Evolutionary conservation across 2,888 invertebrate genomes (phyloP).

Genomic region (Drosophila fulvimacula): DNA sequence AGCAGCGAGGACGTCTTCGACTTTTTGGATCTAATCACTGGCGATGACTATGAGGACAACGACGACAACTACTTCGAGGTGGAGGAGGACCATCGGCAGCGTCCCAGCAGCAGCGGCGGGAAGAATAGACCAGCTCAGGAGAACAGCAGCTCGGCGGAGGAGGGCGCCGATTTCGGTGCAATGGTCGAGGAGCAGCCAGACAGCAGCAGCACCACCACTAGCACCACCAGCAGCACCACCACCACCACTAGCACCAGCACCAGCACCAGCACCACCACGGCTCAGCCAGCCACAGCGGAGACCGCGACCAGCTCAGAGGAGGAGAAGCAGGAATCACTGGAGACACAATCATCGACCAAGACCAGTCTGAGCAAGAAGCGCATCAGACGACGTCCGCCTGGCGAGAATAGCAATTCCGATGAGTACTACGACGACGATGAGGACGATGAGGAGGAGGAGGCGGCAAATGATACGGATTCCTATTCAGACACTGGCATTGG

Average conservation of each 20-base stretch:
- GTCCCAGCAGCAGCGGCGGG: constrained; percentile 18
- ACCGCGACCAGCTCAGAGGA: constrained; percentile 1
- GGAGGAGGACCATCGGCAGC: constrained; percentile 13
- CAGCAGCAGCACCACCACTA: constrained; percentile 14
- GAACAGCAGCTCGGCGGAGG: constrained; percentile 73
- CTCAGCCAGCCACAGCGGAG: background rate
- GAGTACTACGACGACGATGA: constrained; percentile 61
- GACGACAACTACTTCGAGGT: constrained; percentile 57
- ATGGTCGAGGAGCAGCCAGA: constrained; percentile 53
- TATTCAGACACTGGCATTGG: constrained; percentile 56
- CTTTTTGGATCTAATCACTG: constrained; percentile 56
- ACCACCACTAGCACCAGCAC: constrained; percentile 4
- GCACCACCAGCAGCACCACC: background rate
- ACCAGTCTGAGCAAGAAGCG: constrained; percentile 66
- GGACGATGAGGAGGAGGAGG: constrained; percentile 52
- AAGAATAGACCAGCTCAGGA: constrained; percentile 37
- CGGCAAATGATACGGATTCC: constrained; percentile 45
- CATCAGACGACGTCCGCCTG: constrained; percentile 65
- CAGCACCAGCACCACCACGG: constrained; percentile 4
- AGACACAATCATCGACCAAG: constrained; percentile 38
- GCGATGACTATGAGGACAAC: constrained; percentile 54
- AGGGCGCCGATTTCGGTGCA: constrained; percentile 72
- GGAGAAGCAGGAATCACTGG: background rate
- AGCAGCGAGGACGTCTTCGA: constrained; percentile 47
- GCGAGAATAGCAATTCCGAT: constrained; percentile 18